Evolutionary conservation across 1,140 invertebrate genomes (phyloP), one percentile per base, ranked within the genome.

Genomic region (Rhynchophorus ferrugineus): DNA sequence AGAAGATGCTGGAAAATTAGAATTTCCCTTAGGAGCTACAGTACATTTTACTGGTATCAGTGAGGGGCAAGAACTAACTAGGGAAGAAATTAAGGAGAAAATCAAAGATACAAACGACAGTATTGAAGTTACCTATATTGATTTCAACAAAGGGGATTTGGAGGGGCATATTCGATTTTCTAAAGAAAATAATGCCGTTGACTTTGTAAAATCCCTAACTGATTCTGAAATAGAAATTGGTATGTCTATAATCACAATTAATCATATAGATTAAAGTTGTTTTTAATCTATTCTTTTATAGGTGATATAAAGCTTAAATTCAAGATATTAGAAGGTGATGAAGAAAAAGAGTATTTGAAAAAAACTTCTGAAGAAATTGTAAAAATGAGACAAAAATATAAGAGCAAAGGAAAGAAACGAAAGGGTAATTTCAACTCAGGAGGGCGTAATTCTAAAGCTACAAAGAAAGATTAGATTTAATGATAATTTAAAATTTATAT

Each of bases 71-170:
- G 53, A 47, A 6, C n/a, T 78, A 14, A 76, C 73, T 1, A 73
- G 83, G 22, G 87, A 90, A 65, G 72, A 82, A 58, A 78, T 92
- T 9, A 87, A 82, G 62, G 77, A 80, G 50, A 77, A 78, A 39
- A 71, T 91, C 11, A 71, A 71, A 14, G 74, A 82, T 60, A 61
- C 78, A 18, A 71, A 70, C 70, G 79, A 78, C 42, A 11, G 29
- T 2, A 75, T 71, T 2, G 76, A 79, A 51, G 75, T 89, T 16
- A 82, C 81, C 1, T 91, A 77, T 68, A 75, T 91, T 50, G 85
- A 89, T 60, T 90, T 81, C 63, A 80, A 78, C 53, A 78, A 77
- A 48, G 87, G 87, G 6, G 78, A 89, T 54, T 70, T 75, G 1
- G 76, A 84, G 61, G 87, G 85, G 7, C 83, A 80, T 65, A 72